Evolutionary conservation across 2,113 vertebrate genomes (phyloP).

Genomic region (Todiramphus saurophagus): DNA sequence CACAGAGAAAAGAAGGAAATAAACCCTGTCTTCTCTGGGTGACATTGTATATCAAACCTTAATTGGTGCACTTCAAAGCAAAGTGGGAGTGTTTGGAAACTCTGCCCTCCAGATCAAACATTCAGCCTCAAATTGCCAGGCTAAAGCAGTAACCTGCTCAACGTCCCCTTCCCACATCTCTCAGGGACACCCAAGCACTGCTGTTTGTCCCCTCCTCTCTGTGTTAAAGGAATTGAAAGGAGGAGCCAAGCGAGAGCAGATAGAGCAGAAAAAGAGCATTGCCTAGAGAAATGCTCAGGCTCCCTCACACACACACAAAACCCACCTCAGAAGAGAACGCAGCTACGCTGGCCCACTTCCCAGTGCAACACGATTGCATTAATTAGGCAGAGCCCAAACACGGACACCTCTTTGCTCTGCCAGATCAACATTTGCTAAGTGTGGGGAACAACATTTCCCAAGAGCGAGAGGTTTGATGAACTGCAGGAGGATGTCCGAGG

Average conservation of each 20-base stretch:
- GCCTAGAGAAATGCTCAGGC: neutral
- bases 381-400: neutral
- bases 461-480: neutral
- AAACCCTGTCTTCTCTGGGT: neutral
- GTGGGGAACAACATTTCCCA: neutral
- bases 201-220: neutral
- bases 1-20: neutral
- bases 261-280: neutral
- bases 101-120: neutral
- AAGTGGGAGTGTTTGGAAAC: neutral
- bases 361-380: fast-evolving
- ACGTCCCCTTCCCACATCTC: neutral
- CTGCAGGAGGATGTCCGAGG: fast-evolving
- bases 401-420: fast-evolving
- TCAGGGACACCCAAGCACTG: fast-evolving
- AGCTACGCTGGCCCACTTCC: neutral
- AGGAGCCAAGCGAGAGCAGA: neutral
- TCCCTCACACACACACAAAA: neutral
- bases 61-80: neutral
- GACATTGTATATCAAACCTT: fast-evolving
- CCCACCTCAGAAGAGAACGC: neutral
- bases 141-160: neutral
- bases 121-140: neutral
- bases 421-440: neutral
- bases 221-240: neutral